Evolutionary conservation across 2,888 invertebrate species (phyloP).

Genomic region (Archaeoteleia sp.): DNA sequence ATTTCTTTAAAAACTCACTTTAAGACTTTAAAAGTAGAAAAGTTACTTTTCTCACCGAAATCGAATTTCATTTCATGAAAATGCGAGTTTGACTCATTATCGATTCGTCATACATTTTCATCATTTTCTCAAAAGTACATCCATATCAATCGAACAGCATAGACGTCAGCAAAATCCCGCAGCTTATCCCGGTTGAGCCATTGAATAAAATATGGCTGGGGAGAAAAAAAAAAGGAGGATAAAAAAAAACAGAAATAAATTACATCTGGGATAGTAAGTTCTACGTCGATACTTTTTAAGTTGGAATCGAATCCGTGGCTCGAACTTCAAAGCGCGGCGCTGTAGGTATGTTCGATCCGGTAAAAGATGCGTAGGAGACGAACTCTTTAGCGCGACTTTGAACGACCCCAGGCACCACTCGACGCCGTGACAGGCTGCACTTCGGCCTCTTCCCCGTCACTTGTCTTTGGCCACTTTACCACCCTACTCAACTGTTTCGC

Average conservation of each 20-base stretch:
- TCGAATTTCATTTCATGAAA: slow-evolving; percentile 24
- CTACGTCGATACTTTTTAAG: too few relatives aligned
- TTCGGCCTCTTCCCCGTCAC: slow-evolving; percentile 46
- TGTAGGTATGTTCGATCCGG: slow-evolving; percentile 21
- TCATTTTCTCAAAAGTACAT: slow-evolving; percentile 9
- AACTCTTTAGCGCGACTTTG: slow-evolving; percentile 49
- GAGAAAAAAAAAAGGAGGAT: too few relatives aligned
- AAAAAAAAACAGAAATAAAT: too few relatives aligned
- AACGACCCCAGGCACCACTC: slow-evolving; percentile 46
- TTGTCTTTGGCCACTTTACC: slow-evolving; percentile 48
- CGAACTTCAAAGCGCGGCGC: too few relatives aligned
- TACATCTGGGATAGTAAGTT: too few relatives aligned
- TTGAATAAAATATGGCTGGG: neutral
- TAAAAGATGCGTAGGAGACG: slow-evolving; percentile 46
- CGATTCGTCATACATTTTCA: slow-evolving; percentile 33
- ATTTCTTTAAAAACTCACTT: too few relatives aligned
- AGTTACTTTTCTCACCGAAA: slow-evolving; percentile 32
- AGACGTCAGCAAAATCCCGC: neutral
- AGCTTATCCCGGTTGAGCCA: neutral
- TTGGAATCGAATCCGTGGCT: too few relatives aligned
- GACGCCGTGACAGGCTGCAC: slow-evolving; percentile 47
- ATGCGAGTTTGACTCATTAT: slow-evolving; percentile 40
- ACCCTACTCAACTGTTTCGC: slow-evolving; percentile 37
- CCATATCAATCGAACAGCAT: neutral
- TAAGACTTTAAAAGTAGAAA: slow-evolving; percentile 47